phyloP scores from a whole-genome alignment of 1,140 invertebrate genomes.

The Scylla paramamosain region DNA sequence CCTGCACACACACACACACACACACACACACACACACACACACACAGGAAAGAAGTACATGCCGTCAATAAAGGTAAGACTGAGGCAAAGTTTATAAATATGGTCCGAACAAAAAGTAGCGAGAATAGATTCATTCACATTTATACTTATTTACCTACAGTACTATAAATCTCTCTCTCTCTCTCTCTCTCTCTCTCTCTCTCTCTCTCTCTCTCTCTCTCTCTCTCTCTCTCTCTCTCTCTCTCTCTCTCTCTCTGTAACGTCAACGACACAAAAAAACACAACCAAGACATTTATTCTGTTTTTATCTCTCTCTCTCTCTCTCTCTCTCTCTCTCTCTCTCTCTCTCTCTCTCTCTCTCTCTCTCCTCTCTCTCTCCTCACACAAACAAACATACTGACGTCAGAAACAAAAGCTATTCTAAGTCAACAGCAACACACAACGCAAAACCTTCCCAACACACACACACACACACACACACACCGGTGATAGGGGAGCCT shows the following conservation, averaged over 20 bases:
- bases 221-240: not conserved
- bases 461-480: not conserved
- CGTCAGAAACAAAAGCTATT: too few species aligned
- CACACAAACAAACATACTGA: not conserved
- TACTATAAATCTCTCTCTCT: not conserved
- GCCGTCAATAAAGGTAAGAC: not conserved
- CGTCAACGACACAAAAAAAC: not conserved
- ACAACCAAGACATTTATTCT: not conserved
- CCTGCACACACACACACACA: constrained; percentile 43
- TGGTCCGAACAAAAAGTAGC: too few species aligned
- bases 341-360: constrained; percentile 24
- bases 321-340: not conserved
- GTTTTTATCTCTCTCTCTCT: constrained; percentile 12
- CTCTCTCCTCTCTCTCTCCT: not conserved
- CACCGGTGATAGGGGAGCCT: constrained; percentile 91
- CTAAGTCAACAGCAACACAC: too few species aligned
- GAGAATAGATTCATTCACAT: too few species aligned
- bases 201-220: constrained; percentile 45
- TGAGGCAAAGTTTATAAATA: too few species aligned
- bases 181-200: constrained; percentile 39
- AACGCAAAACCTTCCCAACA: too few species aligned
- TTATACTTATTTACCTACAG: too few species aligned
- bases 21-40: not conserved
- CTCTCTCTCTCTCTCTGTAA: not conserved
- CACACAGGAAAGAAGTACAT: not conserved